Percentiles rank a stretch among this genome's conserved stretches.
phyloP scores from a whole-genome alignment of 2,113 vertebrate genomes.

The Recurvirostra avosetta region DNA sequence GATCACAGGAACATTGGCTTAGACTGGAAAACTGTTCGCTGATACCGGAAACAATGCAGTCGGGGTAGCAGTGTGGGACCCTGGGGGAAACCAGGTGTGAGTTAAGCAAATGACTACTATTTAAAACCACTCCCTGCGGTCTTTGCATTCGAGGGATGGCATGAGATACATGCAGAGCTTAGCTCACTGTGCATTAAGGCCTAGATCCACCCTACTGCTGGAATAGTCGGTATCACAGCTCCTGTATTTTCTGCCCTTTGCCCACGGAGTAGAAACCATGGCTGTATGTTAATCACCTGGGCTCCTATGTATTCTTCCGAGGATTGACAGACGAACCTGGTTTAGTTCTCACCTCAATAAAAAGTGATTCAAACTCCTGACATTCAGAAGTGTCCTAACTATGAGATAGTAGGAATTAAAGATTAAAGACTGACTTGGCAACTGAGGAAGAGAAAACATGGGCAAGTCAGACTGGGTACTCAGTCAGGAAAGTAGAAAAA shows the following conservation, averaged over 20 bases:
- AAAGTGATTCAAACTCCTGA: not conserved
- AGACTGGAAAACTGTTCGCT: not conserved
- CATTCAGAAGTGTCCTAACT: not conserved
- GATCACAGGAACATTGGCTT: not conserved
- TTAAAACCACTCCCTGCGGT: not conserved
- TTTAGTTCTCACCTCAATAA: not conserved
- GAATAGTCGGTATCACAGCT: not conserved
- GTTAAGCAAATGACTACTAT: not conserved
- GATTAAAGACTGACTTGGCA: not conserved
- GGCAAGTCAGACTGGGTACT: not conserved
- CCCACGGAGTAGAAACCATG: not conserved
- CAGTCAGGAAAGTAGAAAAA: not conserved
- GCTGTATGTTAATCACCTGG: not conserved
- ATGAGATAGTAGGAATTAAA: not conserved
- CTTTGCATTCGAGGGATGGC: not conserved
- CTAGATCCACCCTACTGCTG: not conserved
- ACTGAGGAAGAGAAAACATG: not conserved
- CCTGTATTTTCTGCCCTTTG: not conserved
- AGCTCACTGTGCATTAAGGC: not conserved
- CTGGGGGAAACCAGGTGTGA: not conserved
- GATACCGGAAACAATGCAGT: not conserved
- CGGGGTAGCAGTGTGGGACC: rapidly evolving
- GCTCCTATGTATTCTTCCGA: not conserved
- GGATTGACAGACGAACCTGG: rapidly evolving
- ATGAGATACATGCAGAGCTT: not conserved